These are phyloP conservation scores for Caenorhabditis doughertyi DNA, from an alignment of 2,888 invertebrate genomes.

Conservation along the genomic window DNA sequence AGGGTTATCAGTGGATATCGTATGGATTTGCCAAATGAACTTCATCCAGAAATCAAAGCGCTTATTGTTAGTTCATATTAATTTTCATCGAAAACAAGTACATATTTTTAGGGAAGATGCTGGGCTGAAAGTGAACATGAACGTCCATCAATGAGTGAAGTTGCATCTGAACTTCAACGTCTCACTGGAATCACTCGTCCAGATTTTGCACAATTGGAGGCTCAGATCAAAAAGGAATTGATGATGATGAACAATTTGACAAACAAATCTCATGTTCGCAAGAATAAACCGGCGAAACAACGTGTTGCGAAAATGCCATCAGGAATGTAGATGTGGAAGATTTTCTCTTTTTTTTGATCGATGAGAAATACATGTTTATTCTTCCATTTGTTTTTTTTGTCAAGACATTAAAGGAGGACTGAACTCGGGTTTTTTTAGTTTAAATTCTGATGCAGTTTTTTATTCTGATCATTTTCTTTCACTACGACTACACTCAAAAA, in stretches of 20 bases:
- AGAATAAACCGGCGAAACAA: conserved; percentile 5
- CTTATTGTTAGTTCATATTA: conserved; percentile 16
- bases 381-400: too few species aligned
- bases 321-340: conserved; percentile 49
- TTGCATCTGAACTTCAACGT: conserved; percentile 17
- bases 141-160: conserved; percentile 48
- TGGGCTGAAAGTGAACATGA: conserved; percentile 50
- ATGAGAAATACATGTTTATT: too few species aligned
- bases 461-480: too few species aligned
- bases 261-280: conserved; percentile 13
- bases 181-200: conserved; percentile 29
- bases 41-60: conserved; percentile 14
- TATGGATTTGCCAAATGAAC: conserved; percentile 51
- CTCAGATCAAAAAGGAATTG: conserved; percentile 24
- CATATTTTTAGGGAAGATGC: conserved; percentile 30
- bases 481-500: too few species aligned
- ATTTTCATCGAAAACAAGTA: not conserved
- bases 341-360: too few species aligned
- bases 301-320: conserved; percentile 27
- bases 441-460: too few species aligned
- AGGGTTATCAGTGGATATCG: conserved; percentile 64
- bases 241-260: conserved; percentile 36
- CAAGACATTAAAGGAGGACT: too few species aligned
- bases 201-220: conserved; percentile 35
- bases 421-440: too few species aligned